Evolutionary conservation across 2,888 invertebrate species (phyloP).

Genomic region (Linnaemya tessellans): DNA sequence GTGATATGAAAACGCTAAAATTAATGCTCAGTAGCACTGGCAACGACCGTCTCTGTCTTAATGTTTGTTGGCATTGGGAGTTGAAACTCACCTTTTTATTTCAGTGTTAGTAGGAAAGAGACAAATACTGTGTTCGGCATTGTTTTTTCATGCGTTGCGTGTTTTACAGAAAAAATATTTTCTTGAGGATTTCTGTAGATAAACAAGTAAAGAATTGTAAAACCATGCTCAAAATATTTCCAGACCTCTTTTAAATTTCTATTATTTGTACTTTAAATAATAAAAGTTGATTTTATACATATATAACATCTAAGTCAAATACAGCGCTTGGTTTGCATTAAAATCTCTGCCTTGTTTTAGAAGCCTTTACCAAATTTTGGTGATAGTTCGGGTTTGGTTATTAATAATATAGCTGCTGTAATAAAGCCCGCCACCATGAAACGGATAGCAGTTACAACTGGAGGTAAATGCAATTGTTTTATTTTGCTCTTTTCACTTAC

Average conservation of each 20-base stretch:
- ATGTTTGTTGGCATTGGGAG: background rate
- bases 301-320: background rate
- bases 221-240: background rate
- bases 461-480: conserved; percentile 55
- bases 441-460: conserved; percentile 74
- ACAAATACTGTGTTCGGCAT: background rate
- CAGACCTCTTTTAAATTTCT: background rate
- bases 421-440: conserved; percentile 79
- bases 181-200: background rate
- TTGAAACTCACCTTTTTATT: background rate
- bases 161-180: conserved; percentile 14
- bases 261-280: background rate
- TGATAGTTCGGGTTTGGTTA: conserved; percentile 72
- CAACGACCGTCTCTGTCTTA: background rate
- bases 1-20: too few species aligned
- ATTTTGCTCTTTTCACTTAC: too few species aligned
- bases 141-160: conserved; percentile 44
- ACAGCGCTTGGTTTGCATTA: background rate
- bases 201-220: background rate
- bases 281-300: too few species aligned
- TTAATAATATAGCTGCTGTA: conserved; percentile 77
- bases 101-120: conserved; percentile 21
- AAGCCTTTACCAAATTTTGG: conserved; percentile 75
- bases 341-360: conserved; percentile 50
- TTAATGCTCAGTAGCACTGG: background rate